Percentiles rank a stretch among this genome's conserved stretches.
phyloP scores from a whole-genome alignment of 2,113 vertebrate genomes.

The Saguinus midas region DNA sequence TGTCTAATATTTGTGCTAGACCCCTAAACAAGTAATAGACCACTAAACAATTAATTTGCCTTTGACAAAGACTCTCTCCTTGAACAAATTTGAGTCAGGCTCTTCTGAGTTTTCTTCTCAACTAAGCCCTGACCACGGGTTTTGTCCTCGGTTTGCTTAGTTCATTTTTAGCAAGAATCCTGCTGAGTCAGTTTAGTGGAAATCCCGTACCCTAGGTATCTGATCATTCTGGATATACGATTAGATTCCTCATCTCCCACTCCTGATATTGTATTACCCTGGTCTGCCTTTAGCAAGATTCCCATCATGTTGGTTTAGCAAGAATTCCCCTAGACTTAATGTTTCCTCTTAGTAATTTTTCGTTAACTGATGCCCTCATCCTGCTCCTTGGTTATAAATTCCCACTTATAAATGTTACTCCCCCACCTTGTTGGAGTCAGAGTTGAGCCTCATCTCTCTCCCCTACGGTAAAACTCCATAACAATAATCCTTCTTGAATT shows the following conservation, averaged over 20 bases:
- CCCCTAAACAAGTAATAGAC: neutral
- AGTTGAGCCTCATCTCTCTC: neutral
- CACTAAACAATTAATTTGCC: neutral
- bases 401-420: neutral
- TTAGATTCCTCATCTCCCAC: neutral
- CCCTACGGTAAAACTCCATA: neutral
- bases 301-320: neutral
- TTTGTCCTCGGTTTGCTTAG: neutral
- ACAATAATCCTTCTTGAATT: neutral
- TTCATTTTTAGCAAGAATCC: neutral
- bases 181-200: neutral
- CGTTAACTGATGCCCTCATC: neutral
- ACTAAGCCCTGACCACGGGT: neutral
- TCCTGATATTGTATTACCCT: neutral
- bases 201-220: neutral
- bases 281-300: neutral
- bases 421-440: neutral
- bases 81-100: neutral
- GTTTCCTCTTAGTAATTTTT: neutral
- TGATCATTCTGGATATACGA: neutral
- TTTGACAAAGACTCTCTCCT: neutral
- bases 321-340: neutral
- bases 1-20: constrained; percentile 3
- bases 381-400: neutral
- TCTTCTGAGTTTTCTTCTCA: neutral